Percentiles rank a stretch among this genome's conserved stretches.
Conservation (phyloP, 2,888 invertebrate genomes). For the Omphaloscelis lunosa region DNA sequence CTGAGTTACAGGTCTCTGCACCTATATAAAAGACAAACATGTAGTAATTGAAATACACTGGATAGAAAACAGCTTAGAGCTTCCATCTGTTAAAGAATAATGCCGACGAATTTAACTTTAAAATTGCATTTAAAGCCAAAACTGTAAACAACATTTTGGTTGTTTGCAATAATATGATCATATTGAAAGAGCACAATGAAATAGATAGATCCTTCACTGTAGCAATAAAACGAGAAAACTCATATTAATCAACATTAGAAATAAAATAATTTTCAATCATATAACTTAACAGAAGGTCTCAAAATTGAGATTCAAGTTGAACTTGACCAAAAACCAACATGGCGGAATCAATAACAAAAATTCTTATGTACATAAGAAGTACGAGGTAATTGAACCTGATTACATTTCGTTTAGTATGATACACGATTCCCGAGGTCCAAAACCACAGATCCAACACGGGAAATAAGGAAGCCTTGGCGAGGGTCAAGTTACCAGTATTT, state of each 20-base stretch:
- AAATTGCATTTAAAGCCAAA: neutral
- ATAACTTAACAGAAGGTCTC: too few relatives aligned
- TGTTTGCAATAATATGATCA: too few relatives aligned
- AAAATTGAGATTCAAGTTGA: too few relatives aligned
- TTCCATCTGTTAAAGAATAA: neutral
- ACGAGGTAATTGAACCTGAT: slow-evolving; percentile 41
- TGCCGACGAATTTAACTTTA: neutral
- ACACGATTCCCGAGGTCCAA: slow-evolving; percentile 49
- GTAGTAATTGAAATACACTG: neutral
- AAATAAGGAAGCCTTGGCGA: slow-evolving; percentile 60
- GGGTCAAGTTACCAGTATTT: slow-evolving; percentile 58
- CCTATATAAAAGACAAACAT: neutral
- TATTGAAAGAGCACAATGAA: neutral
- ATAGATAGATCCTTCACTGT: neutral
- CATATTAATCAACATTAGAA: neutral
- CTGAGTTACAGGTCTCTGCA: neutral
- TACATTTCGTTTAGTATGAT: slow-evolving; percentile 52
- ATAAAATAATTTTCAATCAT: too few relatives aligned
- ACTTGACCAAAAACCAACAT: too few relatives aligned
- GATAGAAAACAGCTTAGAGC: neutral
- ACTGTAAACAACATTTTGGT: neutral
- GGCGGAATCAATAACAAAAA: neutral
- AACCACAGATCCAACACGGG: slow-evolving; percentile 62
- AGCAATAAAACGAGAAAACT: neutral
- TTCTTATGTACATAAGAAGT: neutral